Evolutionary conservation across 2,888 invertebrate genomes (phyloP).

Genomic region (Acleris literana): DNA sequence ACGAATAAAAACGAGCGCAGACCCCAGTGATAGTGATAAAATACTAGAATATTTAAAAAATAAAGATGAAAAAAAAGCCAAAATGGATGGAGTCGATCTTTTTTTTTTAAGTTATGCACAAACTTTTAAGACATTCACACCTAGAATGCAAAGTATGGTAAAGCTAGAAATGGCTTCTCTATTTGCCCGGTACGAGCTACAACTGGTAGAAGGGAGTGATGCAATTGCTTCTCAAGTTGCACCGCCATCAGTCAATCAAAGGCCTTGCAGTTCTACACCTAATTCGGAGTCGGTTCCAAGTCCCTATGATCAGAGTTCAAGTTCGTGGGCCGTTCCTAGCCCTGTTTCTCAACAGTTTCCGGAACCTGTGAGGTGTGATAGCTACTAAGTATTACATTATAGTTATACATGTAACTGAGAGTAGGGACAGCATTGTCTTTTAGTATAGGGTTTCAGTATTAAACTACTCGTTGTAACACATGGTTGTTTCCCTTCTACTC

Average conservation of each 20-base stretch:
- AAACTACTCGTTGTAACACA: no score
- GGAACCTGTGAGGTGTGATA: neutral
- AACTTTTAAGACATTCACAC: conserved; percentile 33
- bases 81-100: conserved; percentile 19
- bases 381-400: no score
- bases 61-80: conserved; percentile 26
- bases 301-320: conserved; percentile 16
- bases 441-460: no score
- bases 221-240: conserved; percentile 33
- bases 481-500: no score
- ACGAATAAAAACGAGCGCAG: conserved; percentile 3
- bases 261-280: conserved; percentile 9
- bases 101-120: neutral
- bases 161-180: conserved; percentile 35
- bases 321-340: conserved; percentile 24
- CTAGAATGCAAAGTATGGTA: conserved; percentile 35
- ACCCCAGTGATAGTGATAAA: no score
- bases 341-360: conserved; percentile 21
- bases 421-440: no score
- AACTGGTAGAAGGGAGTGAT: conserved; percentile 34
- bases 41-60: no score
- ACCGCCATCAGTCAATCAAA: conserved; percentile 29
- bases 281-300: conserved; percentile 11
- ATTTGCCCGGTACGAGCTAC: conserved; percentile 35
- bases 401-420: no score